Base-by-base conservation (phyloP, 2,797 vertebrate genomes). In the Neosilurus hyrtlii region DNA sequence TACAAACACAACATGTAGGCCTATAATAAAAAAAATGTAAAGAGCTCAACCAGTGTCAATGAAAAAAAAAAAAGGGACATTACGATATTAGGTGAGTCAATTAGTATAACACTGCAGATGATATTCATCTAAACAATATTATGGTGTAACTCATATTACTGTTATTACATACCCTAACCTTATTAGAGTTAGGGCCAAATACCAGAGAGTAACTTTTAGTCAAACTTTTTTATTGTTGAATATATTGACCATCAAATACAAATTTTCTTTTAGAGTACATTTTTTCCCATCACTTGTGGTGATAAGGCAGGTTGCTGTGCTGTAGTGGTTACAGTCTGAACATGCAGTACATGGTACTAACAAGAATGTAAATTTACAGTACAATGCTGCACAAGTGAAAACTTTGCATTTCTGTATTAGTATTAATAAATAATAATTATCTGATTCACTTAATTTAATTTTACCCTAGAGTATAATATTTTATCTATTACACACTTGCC, bases 341-440 rank as follows among this genome's bases (percentile, higher is more conserved):
- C 43, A 51, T 77, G 54, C 66, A 70, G 67, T 54, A 56, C 26
- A 62, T 70, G 26, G 51, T 77, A 82, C 52, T 30, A 51, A 72
- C 9, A 70, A 43, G 4, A 43, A 26, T 59, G 22, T n/a, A 10
- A 49, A 66, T 83, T 49, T 51, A 83, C 57, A 43, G 16, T 61
- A 66, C 26, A 16, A 26, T 63, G 15, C 65, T 83, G 16, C 30
- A 70, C 7, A 83, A 52, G 20, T 68, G 6, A 68, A 61, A 67
- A 57, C 24, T 0, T 18, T 26, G 3, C 7, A 62, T 35, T 61
- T 70, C 12, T 59, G 79, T 11, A 12, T 81, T n/a, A n/a, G n/a
- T 79, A 43, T 72, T 82, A 63, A 57, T 70, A 62, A 9, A 75
- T 37, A 20, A 10, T 35, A 22, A 74, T 35, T 6, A 9, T 20